Conservation (phyloP, 1,140 invertebrate genomes). For the Drosophila ercepeae region DNA sequence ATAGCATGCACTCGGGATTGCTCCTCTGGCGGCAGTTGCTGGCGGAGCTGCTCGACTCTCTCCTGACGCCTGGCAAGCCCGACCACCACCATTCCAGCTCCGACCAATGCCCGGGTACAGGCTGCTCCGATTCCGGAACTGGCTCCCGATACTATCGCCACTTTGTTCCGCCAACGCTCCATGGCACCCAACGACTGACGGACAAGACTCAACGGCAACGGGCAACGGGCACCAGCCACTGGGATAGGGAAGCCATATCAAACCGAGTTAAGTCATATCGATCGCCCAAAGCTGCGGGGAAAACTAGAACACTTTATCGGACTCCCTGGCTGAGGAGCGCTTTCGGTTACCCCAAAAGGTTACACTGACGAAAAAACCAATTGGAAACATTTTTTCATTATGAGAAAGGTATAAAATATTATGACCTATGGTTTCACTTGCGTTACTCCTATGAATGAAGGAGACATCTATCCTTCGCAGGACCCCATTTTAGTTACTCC, state of each 20-base stretch:
- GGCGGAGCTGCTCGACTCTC: slow-evolving; percentile 84
- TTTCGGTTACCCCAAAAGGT: too few relatives aligned
- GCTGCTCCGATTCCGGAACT: slow-evolving; percentile 86
- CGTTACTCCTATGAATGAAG: too few relatives aligned
- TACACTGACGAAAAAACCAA: too few relatives aligned
- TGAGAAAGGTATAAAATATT: too few relatives aligned
- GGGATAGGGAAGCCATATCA: not conserved
- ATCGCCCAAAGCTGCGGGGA: not conserved
- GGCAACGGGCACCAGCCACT: not conserved
- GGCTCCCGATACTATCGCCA: slow-evolving; percentile 82
- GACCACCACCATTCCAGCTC: slow-evolving; percentile 87
- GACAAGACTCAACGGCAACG: slow-evolving; percentile 14
- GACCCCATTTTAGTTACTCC: too few relatives aligned
- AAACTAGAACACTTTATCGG: not conserved
- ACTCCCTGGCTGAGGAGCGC: not conserved
- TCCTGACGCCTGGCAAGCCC: slow-evolving; percentile 88
- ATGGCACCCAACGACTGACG: slow-evolving; percentile 47
- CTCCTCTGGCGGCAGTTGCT: slow-evolving; percentile 26
- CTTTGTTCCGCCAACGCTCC: slow-evolving; percentile 82
- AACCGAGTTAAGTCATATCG: not conserved
- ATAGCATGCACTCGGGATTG: slow-evolving; percentile 84
- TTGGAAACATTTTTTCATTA: too few relatives aligned
- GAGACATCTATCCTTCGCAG: too few relatives aligned
- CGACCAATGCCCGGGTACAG: slow-evolving; percentile 83
- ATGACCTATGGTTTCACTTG: too few relatives aligned